phyloP scores from a whole-genome alignment of 1,140 invertebrate genomes.

The Meloidogyne chitwoodi region DNA sequence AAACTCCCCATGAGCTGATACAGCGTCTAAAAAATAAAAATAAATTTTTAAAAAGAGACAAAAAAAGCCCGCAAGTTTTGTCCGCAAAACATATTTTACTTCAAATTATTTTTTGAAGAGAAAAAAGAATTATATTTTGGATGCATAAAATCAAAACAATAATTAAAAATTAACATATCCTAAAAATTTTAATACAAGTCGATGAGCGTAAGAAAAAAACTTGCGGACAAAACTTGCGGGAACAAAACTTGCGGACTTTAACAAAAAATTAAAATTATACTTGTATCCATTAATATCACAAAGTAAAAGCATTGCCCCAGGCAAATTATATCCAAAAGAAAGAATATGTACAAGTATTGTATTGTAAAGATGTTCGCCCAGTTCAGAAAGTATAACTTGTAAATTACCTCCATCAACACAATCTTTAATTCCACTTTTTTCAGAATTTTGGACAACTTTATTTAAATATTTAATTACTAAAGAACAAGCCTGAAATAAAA shows the following conservation, averaged over 20 bases:
- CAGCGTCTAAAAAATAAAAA: constrained; percentile 26
- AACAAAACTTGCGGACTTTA: neutral
- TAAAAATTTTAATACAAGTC: neutral
- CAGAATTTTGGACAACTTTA: constrained; percentile 66
- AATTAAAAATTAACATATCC: too few relatives aligned
- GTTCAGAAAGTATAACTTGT: constrained; percentile 76
- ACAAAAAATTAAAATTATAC: constrained; percentile 64
- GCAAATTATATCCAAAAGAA: constrained; percentile 88
- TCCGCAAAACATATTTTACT: neutral
- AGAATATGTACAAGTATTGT: constrained; percentile 91
- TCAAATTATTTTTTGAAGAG: too few relatives aligned
- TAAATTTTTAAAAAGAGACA: too few relatives aligned
- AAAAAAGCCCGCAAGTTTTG: neutral
- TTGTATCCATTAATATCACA: constrained; percentile 93
- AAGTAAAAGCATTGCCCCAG: constrained; percentile 93
- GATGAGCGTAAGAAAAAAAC: neutral
- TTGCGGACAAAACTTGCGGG: too few relatives aligned
- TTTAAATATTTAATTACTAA: constrained; percentile 80
- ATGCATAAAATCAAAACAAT: too few relatives aligned
- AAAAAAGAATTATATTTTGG: too few relatives aligned
- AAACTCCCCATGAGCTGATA: constrained; percentile 66
- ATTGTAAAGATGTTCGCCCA: constrained; percentile 82
- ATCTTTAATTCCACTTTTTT: constrained; percentile 69
- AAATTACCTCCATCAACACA: constrained; percentile 90
- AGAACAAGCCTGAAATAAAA: constrained; percentile 73